Evolutionary conservation across 2,797 vertebrate genomes (phyloP), one percentile per base, ranked within the genome.

Genomic region (Malurus splendens): DNA sequence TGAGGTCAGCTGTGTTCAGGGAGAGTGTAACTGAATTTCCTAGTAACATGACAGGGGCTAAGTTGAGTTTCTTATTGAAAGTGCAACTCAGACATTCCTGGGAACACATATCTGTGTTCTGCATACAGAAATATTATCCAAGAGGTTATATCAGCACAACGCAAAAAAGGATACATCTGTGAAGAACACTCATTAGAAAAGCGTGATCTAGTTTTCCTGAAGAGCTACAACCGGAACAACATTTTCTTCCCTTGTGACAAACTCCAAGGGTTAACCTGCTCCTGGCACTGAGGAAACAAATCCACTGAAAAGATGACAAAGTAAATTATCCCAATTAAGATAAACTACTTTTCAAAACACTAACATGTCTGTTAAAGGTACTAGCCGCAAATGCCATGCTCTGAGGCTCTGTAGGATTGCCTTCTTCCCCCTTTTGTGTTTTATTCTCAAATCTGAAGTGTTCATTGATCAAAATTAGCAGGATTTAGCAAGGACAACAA

Each of bases 401-500:
- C 24, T 90, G 45, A 94, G 82, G 48, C 65, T 92, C 74, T 83
- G 8, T 64, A 78, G 32, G n/a, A 94, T 41, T 68, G 55, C 19
- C 36, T 15, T 41, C 70, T 27, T 5, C 3, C 1, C 4, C 4
- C 30, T 68, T 28, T 11, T 12, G 68, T 54, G 71, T 56, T 91
- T 79, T 44, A 28, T 17, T 8, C 38, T 86, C 78, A 87, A 90
- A 90, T 90, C 93, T 74, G 44, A 94, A 92, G 41, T 70, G 41
- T 88, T 95, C 87, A 74, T 19, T 95, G 76, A 96, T 77, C 80
- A 93, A 93, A 95, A 91, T 90, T 78, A 96, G 60, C 70, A 92
- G 55, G 80, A 86, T 93, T 96, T 94, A 94, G 66, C 71, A 95
- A 91, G 94, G 89, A 96, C 90, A 97, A 93, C 91, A 96, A 96